These are phyloP conservation scores for Gymnoscopelus microlampas DNA, from an alignment of 2,797 vertebrate genomes.

Conservation along the genomic window DNA sequence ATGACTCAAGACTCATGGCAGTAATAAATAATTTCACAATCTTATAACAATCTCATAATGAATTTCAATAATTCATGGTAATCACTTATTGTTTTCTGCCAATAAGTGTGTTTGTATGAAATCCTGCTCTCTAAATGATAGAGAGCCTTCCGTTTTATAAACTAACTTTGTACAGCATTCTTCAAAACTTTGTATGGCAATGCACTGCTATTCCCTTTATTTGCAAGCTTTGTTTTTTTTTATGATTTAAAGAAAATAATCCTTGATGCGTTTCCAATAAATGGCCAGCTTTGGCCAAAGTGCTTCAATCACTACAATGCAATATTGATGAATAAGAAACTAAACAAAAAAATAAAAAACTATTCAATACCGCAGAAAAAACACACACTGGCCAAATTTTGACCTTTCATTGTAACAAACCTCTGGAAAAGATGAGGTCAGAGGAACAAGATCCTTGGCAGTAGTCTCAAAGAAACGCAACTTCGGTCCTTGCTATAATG, in stretches of 20 bases:
- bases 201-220: slow-evolving; percentile 23
- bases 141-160: slow-evolving; percentile 47
- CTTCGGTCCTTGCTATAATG: not conserved
- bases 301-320: slow-evolving; percentile 32
- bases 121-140: slow-evolving; percentile 4
- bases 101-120: slow-evolving; percentile 37
- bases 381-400: not conserved
- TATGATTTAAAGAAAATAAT: slow-evolving; percentile 46
- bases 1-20: slow-evolving; percentile 19
- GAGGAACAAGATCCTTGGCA: slow-evolving; percentile 33
- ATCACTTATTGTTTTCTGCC: slow-evolving; percentile 18
- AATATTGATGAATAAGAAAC: not conserved
- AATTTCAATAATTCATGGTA: slow-evolving; percentile 17
- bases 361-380: not conserved
- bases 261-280: slow-evolving; percentile 57
- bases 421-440: slow-evolving; percentile 10
- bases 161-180: slow-evolving; percentile 39
- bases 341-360: not conserved
- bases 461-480: slow-evolving; percentile 18
- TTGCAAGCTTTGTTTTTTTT: slow-evolving; percentile 9
- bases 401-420: not conserved
- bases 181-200: not conserved
- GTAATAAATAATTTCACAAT: slow-evolving; percentile 53
- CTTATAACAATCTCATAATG: slow-evolving; percentile 20
- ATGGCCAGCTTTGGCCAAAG: slow-evolving; percentile 42